phyloP scores from a whole-genome alignment of 2,888 invertebrate genomes.

The Didymodactylos carnosus region DNA sequence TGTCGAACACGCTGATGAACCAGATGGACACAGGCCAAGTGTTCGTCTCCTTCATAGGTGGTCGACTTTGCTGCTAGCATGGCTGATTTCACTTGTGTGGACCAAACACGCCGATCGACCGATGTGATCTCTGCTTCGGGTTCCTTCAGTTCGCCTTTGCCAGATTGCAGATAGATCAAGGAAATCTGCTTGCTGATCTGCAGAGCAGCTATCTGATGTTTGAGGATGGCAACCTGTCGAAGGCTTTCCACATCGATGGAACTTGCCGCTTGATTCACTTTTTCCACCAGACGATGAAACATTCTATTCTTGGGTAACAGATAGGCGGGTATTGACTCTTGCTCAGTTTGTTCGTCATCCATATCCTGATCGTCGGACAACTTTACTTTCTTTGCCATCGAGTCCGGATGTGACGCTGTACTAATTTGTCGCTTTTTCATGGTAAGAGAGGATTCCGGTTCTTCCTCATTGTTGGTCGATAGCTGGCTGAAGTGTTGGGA shows the following conservation, averaged over 20 bases:
- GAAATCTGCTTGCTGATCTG: background rate
- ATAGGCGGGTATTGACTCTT: background rate
- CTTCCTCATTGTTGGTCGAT: background rate
- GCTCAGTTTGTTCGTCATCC: background rate
- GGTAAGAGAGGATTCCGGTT: background rate
- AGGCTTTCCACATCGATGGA: background rate
- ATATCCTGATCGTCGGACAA: too few relatives aligned
- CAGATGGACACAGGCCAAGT: background rate
- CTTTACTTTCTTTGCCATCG: background rate
- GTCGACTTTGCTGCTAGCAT: background rate
- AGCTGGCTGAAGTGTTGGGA: background rate
- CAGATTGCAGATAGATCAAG: background rate
- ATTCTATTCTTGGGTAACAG: background rate
- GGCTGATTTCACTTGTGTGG: background rate
- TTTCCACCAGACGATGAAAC: background rate
- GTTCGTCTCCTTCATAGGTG: background rate
- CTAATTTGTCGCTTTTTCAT: background rate
- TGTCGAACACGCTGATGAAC: background rate
- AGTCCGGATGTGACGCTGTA: background rate
- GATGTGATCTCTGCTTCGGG: background rate
- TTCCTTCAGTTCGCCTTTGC: background rate
- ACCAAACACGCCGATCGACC: background rate
- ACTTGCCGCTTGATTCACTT: background rate
- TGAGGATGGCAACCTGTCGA: background rate
- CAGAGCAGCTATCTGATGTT: background rate